These are phyloP conservation scores for Connochaetes taurinus DNA, from an alignment of 2,113 vertebrate species.

Conservation along the genomic window DNA sequence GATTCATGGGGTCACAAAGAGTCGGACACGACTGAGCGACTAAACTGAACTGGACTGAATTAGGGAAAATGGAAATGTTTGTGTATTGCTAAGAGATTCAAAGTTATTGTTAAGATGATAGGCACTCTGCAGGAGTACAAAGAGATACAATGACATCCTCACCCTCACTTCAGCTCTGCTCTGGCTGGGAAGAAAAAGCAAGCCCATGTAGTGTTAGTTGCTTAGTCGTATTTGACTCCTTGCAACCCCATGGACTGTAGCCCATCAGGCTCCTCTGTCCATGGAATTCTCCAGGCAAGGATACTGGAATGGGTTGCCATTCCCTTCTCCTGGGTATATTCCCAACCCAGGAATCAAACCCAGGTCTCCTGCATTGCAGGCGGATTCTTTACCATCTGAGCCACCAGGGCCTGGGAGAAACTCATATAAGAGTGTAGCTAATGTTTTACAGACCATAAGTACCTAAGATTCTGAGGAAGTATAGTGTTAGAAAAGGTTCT, in stretches of 20 bases:
- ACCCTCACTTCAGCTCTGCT: neutral
- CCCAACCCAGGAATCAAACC: neutral
- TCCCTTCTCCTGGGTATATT: neutral
- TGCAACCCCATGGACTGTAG: neutral
- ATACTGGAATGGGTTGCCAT: neutral
- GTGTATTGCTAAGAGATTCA: neutral
- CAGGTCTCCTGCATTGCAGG: neutral
- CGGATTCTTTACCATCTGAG: neutral
- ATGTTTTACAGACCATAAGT: neutral
- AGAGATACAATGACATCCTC: neutral
- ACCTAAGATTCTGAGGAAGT: neutral
- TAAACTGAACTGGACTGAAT: too few species aligned
- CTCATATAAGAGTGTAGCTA: neutral
- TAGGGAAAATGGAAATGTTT: neutral
- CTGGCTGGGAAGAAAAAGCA: neutral
- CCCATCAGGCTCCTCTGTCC: neutral
- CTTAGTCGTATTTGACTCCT: neutral
- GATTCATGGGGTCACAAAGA: too few species aligned
- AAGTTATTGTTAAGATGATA: neutral
- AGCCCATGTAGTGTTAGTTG: neutral
- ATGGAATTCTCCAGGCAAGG: neutral
- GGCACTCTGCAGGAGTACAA: neutral
- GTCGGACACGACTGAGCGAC: fast-evolving
- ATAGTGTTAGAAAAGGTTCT: neutral
- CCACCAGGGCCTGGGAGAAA: neutral